Base-by-base conservation (phyloP, 2,888 invertebrate genomes). In the Pelosia muscerda region DNA sequence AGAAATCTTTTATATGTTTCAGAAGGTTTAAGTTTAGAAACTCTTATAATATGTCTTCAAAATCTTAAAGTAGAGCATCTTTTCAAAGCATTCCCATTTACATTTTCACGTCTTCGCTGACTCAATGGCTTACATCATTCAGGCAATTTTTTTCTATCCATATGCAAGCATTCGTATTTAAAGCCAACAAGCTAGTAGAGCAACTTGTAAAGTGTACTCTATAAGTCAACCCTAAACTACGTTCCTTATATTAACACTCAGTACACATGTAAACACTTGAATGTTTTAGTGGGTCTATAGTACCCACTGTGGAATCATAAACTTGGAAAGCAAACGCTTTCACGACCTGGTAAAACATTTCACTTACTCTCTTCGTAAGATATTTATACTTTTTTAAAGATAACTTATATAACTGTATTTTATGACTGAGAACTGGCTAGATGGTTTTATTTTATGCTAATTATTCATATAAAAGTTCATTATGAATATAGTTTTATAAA, bases 251-350 rank as follows among this genome's bases (percentile, higher is more conserved):
- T 54, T 38, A 62, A 31, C 57, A 66, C 69, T 69, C 55, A 68
- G 26, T 42, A 65, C 54, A 13, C 55, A 62, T 54, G 60, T 66
- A 65, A 62, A 67, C 56, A 59, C 31, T 59, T 74, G 55, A 42
- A 67, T 74, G 65, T 66, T 68, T 42, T 57, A 66, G 54, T 65
- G 34, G 49, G 38, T 34, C 31, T 31, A 22, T 15, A 63, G 56
- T 62, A 55, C 23, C 53, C 25, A 64, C 57, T 66, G 60, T 67
- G 53, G 26, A 55, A 56, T 68, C 66, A 58, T 72, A 69, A 78
- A 69, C 49, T 69, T 69, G 19, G 26, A 38, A 64, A 62, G 68
- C 61, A 67, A 63, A 58, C 26, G 25, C 42, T 23, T 19, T 49
- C 31, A 13, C 58, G 13, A 63, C 53, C 23, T 53, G 38, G 61